phyloP scores from a whole-genome alignment of 2,888 invertebrate species.

The Lymantria monacha region DNA sequence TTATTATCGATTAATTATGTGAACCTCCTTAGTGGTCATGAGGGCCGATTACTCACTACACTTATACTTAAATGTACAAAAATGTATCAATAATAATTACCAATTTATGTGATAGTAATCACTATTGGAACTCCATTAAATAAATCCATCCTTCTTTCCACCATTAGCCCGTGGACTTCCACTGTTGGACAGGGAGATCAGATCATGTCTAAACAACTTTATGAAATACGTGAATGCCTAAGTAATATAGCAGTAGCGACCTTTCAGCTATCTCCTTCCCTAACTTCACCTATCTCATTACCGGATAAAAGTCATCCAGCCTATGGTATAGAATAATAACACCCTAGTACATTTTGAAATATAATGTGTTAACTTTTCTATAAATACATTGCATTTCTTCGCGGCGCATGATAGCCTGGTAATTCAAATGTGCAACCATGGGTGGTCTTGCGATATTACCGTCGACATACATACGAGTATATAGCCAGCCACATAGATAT shows the following conservation, averaged over 20 bases:
- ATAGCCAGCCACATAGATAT: not conserved
- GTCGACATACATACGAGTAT: constrained; percentile 7
- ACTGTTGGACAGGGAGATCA: too few species aligned
- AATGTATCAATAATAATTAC: constrained; percentile 9
- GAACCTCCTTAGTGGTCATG: constrained; percentile 12
- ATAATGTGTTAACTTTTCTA: not conserved
- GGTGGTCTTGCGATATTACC: constrained; percentile 29
- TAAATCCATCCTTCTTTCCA: too few species aligned
- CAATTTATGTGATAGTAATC: constrained; percentile 13
- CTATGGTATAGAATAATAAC: too few species aligned
- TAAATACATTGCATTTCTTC: constrained; percentile 10
- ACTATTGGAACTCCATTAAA: not conserved
- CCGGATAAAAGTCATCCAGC: too few species aligned
- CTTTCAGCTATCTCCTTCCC: too few species aligned
- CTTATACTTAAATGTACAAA: constrained; percentile 7
- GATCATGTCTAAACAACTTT: too few species aligned
- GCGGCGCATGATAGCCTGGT: constrained; percentile 15
- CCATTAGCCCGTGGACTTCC: too few species aligned
- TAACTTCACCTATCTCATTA: too few species aligned
- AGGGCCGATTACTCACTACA: constrained; percentile 12
- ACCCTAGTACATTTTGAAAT: not conserved
- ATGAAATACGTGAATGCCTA: too few species aligned
- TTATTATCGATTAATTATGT: constrained; percentile 27
- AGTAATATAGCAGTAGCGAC: too few species aligned
- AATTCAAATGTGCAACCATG: constrained; percentile 23